Base-by-base conservation (phyloP, 2,888 invertebrate genomes). In the Xylocampa areola region DNA sequence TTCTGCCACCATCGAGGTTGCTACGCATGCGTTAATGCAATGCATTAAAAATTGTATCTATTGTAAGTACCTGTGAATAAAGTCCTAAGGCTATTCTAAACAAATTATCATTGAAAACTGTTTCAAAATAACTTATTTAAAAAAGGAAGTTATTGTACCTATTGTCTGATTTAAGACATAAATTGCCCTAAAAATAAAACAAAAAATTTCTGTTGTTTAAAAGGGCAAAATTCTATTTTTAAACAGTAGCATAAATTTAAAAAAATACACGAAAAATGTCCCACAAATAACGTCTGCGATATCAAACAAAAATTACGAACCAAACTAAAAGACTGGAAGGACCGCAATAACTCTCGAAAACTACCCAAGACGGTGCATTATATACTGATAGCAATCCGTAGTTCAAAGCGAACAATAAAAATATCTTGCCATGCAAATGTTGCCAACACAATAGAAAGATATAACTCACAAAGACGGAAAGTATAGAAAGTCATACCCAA, bases 351-450 rank as follows among this genome's bases (percentile, higher is more conserved):
- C 45, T 47, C 14, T 29, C 11, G 35, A 44, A 35, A 37, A 54
- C 68, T 29, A 65, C 23, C 52, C 37, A 44, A 55, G 55, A 68
- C 49, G 40, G 52, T 50, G 44, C 41, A 64, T 62, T 68, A 45
- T 37, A 25, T 27, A 14, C 49, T 44, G 63, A 68, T 62, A 68
- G 51, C 45, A 68, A 58, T 58, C 49, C 44, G 27, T 11, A 17
- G 49, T 54, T 64, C 49, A 64, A 61, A 51, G 36, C 52, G 33
- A 43, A 65, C 25, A 69, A 59, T 65, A 68, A 73, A 65, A 73
- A 33, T 60, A 65, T 65, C 45, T 53, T 47, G 30, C 50, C 37
- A 48, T 44, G 48, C 65, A 68, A 53, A 68, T 53, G 16, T 60
- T 10, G 30, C 33, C 11, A 47, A 21, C 51, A 69, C 65, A 73